These are phyloP conservation scores for Metridium senile DNA, from an alignment of 92 coral and sea anemone species.

Conservation along the genomic window DNA sequence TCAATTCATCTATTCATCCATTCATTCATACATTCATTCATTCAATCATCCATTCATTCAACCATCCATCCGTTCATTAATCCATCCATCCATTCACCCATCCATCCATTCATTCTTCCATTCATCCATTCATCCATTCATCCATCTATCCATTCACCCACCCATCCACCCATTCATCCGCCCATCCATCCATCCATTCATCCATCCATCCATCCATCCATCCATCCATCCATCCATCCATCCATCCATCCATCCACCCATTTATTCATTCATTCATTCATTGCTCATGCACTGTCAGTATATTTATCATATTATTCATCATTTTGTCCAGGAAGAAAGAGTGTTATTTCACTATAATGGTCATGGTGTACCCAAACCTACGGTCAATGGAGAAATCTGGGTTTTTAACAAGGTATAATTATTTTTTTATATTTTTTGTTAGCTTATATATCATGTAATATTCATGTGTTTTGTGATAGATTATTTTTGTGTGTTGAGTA, in stretches of 20 bases:
- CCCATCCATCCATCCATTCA: background rate
- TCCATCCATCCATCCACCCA: background rate
- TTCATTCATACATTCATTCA: too few relatives aligned
- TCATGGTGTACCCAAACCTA: slow-evolving; percentile 96
- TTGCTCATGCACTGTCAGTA: background rate
- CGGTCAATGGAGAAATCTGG: slow-evolving; percentile 98
- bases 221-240: background rate
- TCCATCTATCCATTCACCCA: background rate
- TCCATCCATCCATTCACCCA: too few relatives aligned
- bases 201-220: background rate
- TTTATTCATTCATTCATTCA: background rate
- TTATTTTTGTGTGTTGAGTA: too few relatives aligned
- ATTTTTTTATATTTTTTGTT: background rate
- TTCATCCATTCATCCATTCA: background rate
- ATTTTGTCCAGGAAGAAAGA: slow-evolving; percentile 79
- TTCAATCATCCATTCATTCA: too few relatives aligned
- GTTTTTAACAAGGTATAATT: slow-evolving; percentile 91
- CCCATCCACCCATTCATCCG: background rate
- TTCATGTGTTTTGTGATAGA: too few relatives aligned
- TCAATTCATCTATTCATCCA: too few relatives aligned
- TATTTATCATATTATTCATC: too few relatives aligned
- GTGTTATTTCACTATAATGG: slow-evolving; percentile 98
- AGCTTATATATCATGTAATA: background rate
- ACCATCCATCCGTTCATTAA: too few relatives aligned
- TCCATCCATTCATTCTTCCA: background rate